Base-by-base conservation (phyloP, 2,888 invertebrate genomes). In the Chloroclysta siterata region DNA sequence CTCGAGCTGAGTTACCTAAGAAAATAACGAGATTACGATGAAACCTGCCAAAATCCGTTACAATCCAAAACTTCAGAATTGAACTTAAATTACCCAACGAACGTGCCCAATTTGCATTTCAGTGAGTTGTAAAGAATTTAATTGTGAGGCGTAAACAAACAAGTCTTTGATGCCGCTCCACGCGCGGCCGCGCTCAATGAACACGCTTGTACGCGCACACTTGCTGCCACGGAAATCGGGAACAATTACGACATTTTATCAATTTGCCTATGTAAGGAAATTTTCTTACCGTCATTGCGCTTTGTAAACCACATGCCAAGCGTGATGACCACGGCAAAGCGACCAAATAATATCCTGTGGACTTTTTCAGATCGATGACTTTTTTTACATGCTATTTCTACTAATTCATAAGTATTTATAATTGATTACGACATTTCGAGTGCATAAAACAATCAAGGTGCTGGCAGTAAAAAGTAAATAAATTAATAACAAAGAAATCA, bases 121-220 rank as follows among this genome's bases (percentile, higher is more conserved):
- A 63, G 44, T 51, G 53, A 58, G 56, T 54, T 60, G 60, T 60
- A 59, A 66, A 61, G 59, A 70, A 64, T 70, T 62, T 65, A 63
- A 67, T 69, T 63, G 65, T 58, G 50, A 55, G 53, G 54, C 58
- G 58, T 68, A 61, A 68, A 68, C 65, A 68, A 66, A 64, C 46
- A 41, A 6, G 36, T 47, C 56, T 70, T 64, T 70, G 65, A 63
- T 58, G 59, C 47, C 54, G 48, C 36, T 46, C 39, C 42, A 33
- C 50, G 44, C 53, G 5, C 28, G 29, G 55, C 48, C 58, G 36
- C 57, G 14, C 28, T 52, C 14, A 54, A 55, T 59, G 56, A 62
- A 50, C 63, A 15, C 57, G 53, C 62, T 13, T 48, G 15, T 53
- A 22, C 2, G 53, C 13, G 62, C 57, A 63, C 48, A 57, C 62